Evolutionary conservation across 2,797 vertebrate genomes (phyloP), one percentile per base, ranked within the genome.

Genomic region (Huso huso): DNA sequence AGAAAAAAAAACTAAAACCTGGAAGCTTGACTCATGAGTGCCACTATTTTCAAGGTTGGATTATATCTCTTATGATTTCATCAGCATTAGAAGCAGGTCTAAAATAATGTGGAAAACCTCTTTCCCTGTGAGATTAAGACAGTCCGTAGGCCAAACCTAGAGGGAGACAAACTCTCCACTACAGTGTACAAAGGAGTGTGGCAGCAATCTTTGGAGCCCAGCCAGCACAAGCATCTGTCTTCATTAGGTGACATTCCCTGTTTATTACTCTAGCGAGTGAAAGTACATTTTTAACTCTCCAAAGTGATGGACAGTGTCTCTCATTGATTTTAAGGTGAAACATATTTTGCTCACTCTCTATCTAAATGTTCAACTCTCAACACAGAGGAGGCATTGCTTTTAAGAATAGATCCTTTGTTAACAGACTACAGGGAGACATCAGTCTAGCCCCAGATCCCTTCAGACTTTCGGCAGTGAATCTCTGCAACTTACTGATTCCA

Each of bases 281-380:
- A 8, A 12, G n/a, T 66, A 37, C 64, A 67, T 70, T 67, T 52
- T 60, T 63, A 71, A 61, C 61, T 63, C 49, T 71, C 66, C 50
- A 51, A 64, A 37, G 58, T 52, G 63, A 52, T 51, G 13, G 68
- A 51, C 13, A 51, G 64, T 7, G 8, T 48, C 55, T 49, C n/a
- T 12, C 6, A 12, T 60, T 15, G 48, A 7, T 60, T 51, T 3
- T 8, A 51, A 55, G 63, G 10, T 18, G 5, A 10, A 60, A 58
- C 9, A 49, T 13, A 23, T 49, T 7, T 23, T 23, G 55, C 10
- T 58, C 10, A 58, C n/a, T n/a, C 11, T 58, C 55, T 58, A 13
- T 11, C 12, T 11, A n/a, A n/a, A 2, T 58, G 12, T 15, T 58
- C 3, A 15, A n/a, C 12, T 11, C 12, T 58, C 6, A 13, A 11